phyloP scores from a whole-genome alignment of 2,113 vertebrate species.

The Burhinus bistriatus region DNA sequence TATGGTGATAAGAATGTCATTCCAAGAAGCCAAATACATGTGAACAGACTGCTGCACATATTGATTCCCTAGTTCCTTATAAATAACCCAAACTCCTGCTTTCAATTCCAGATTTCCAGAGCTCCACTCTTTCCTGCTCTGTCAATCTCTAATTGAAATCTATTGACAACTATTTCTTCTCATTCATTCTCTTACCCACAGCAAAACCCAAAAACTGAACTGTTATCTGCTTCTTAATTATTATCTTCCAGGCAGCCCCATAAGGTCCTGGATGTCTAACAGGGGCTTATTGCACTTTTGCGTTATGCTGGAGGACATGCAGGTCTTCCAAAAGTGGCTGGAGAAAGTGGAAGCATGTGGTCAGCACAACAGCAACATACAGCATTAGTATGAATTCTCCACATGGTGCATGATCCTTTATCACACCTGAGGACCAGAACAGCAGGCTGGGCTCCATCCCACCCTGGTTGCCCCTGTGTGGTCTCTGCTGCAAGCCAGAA shows the following conservation, averaged over 20 bases:
- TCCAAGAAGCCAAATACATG: not conserved
- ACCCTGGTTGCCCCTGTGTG: not conserved
- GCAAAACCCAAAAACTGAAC: not conserved
- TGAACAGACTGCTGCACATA: not conserved
- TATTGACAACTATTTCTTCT: not conserved
- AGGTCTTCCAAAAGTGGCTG: not conserved
- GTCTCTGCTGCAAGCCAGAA: not conserved
- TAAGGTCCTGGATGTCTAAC: not conserved
- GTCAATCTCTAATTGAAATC: not conserved
- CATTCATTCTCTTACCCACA: not conserved
- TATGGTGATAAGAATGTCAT: not conserved
- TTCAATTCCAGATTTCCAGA: not conserved
- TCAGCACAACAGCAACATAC: not conserved
- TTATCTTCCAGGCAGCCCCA: not conserved
- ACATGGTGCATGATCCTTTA: not conserved
- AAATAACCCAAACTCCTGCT: not conserved
- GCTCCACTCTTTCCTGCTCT: not conserved
- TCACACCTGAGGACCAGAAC: not conserved
- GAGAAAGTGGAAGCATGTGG: not conserved
- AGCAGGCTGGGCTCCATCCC: not conserved
- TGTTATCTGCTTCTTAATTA: not conserved
- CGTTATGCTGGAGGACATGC: not conserved
- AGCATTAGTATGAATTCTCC: not conserved
- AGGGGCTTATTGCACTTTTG: not conserved
- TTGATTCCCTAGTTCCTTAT: not conserved